A percentile compares a stretch with the other conserved stretches of the same genome.
Conservation (phyloP, 2,113 vertebrate species). For the Bombycilla garrulus region DNA sequence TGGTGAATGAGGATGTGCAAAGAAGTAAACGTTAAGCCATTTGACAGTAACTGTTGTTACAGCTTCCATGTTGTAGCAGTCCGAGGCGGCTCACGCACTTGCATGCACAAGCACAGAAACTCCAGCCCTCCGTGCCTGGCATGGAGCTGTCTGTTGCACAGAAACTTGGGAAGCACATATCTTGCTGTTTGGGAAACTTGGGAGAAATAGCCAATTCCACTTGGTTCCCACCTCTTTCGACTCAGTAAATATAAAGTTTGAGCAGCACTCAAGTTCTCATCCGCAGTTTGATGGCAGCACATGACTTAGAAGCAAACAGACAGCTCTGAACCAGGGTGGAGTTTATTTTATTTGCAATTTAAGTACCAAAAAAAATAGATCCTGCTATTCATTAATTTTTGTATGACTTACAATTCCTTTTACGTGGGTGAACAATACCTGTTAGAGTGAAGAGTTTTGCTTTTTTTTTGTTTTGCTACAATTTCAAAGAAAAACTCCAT, state of each 20-base stretch:
- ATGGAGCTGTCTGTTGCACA: slow-evolving; percentile 66
- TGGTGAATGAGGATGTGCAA: slow-evolving; percentile 61
- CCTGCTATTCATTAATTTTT: slow-evolving; percentile 91
- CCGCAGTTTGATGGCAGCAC: neutral
- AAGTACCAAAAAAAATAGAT: slow-evolving; percentile 85
- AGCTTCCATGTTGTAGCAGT: slow-evolving; percentile 52
- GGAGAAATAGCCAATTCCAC: slow-evolving; percentile 37
- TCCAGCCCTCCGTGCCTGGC: slow-evolving; percentile 68
- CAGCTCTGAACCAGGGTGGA: slow-evolving; percentile 71
- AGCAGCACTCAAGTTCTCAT: slow-evolving; percentile 28
- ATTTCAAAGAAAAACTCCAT: slow-evolving; percentile 44
- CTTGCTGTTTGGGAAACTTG: slow-evolving; percentile 56
- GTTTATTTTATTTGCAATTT: slow-evolving; percentile 67
- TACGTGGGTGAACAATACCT: slow-evolving; percentile 61
- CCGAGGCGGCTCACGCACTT: slow-evolving; percentile 37
- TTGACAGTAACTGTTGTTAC: slow-evolving; percentile 38
- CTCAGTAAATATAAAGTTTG: slow-evolving; percentile 20
- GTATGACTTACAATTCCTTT: slow-evolving; percentile 69
- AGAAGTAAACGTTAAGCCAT: slow-evolving; percentile 51
- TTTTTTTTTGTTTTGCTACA: slow-evolving; percentile 64
- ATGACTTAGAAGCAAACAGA: slow-evolving; percentile 58
- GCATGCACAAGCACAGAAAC: slow-evolving; percentile 41
- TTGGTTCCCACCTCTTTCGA: slow-evolving; percentile 49
- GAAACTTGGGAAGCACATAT: slow-evolving; percentile 33
- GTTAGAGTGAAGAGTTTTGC: slow-evolving; percentile 60